phyloP scores from a whole-genome alignment of 1,140 invertebrate genomes.

The Bradysia coprophila region DNA sequence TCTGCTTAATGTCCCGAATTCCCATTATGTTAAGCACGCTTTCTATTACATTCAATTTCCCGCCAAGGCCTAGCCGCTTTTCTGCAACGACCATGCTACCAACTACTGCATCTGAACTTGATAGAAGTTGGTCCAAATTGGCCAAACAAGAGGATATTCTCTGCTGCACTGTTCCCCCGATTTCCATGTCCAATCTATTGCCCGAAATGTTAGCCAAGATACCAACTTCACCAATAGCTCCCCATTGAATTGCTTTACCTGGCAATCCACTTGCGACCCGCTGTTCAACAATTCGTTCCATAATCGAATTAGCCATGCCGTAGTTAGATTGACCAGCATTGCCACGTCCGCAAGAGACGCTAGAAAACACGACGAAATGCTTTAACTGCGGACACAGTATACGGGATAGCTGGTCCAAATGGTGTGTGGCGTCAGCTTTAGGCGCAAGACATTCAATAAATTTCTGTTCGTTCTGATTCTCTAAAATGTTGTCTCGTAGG shows the following conservation, averaged over 20 bases:
- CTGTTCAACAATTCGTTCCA: slow-evolving; percentile 50
- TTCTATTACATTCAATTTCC: slow-evolving; percentile 38
- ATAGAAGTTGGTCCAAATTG: slow-evolving; percentile 46
- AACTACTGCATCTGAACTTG: slow-evolving; percentile 40
- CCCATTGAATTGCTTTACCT: slow-evolving; percentile 50
- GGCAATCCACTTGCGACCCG: slow-evolving; percentile 35
- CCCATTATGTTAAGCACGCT: slow-evolving; percentile 44
- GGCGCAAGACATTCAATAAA: slow-evolving; percentile 34
- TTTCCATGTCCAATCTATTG: slow-evolving; percentile 52
- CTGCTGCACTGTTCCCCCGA: slow-evolving; percentile 69
- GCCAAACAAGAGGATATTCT: slow-evolving; percentile 59
- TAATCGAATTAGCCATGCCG: slow-evolving; percentile 52
- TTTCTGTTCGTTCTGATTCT: slow-evolving; percentile 37
- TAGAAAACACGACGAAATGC: slow-evolving; percentile 67
- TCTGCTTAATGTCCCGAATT: slow-evolving; percentile 30
- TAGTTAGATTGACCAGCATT: slow-evolving; percentile 84
- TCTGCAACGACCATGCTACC: slow-evolving; percentile 64
- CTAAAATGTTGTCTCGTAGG: slow-evolving; percentile 37
- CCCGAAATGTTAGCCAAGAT: slow-evolving; percentile 66
- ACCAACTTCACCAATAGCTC: slow-evolving; percentile 48
- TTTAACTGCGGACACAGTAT: slow-evolving; percentile 33
- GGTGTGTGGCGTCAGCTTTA: slow-evolving; percentile 37
- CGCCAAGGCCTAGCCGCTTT: slow-evolving; percentile 32
- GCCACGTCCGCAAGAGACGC: slow-evolving; percentile 71
- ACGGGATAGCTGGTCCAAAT: slow-evolving; percentile 36